Conservation (phyloP, 2,113 vertebrate genomes). For the Gobio gobio region DNA sequence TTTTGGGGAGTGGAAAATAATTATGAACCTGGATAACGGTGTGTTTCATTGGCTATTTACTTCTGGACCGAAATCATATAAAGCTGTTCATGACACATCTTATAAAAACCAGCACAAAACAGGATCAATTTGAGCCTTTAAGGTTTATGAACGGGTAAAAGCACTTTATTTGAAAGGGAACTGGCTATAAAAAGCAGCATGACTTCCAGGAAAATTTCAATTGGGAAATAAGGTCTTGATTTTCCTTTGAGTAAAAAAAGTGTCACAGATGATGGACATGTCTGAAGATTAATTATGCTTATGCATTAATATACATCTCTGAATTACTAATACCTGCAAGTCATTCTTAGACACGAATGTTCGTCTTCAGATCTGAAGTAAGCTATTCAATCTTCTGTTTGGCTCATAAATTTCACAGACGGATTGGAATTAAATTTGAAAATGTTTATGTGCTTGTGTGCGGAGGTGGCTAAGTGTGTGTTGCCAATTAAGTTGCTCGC, state of each 20-base stretch:
- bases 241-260: not conserved
- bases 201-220: not conserved
- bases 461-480: constrained; percentile 26
- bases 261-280: not conserved
- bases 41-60: constrained; percentile 12
- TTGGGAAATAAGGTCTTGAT: not conserved
- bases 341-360: constrained; percentile 9
- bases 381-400: constrained; percentile 21
- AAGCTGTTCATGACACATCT: not conserved
- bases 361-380: not conserved
- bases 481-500: constrained; percentile 45
- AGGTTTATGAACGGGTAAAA: constrained; percentile 28
- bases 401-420: constrained; percentile 50
- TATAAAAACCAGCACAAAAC: constrained; percentile 15
- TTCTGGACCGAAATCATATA: not conserved
- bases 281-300: constrained; percentile 6
- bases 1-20: not conserved
- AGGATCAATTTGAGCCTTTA: not conserved
- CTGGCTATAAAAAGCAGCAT: not conserved
- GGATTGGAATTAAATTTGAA: constrained; percentile 52
- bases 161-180: constrained; percentile 3
- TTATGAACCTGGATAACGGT: not conserved
- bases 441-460: constrained; percentile 33
- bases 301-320: constrained; percentile 11
- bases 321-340: not conserved